These are phyloP conservation scores for Thamnaconus septentrionalis DNA, from an alignment of 2,113 vertebrate species.

Conservation along the genomic window DNA sequence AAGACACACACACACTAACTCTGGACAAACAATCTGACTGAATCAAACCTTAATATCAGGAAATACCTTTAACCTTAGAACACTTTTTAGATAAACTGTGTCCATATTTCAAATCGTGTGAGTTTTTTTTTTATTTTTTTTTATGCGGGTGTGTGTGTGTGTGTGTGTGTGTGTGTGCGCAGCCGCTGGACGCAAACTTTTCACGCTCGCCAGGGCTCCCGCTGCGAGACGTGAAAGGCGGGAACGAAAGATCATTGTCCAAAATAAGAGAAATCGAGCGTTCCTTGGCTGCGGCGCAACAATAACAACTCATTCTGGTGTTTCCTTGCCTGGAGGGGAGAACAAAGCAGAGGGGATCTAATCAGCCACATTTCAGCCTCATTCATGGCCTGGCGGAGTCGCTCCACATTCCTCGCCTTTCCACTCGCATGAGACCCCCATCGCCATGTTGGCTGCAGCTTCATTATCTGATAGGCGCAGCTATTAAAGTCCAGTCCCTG, in stretches of 20 bases:
- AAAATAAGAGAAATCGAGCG: slow-evolving; percentile 44
- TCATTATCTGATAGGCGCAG: slow-evolving; percentile 36
- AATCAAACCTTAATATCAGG: slow-evolving; percentile 60
- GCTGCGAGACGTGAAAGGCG: slow-evolving; percentile 17
- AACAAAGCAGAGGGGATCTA: slow-evolving; percentile 60
- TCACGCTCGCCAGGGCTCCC: not conserved
- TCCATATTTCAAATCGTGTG: not conserved
- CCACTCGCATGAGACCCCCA: slow-evolving; percentile 29
- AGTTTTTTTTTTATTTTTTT: not conserved
- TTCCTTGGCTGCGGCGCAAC: slow-evolving; percentile 58
- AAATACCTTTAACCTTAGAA: slow-evolving; percentile 60
- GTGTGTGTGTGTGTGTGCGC: not conserved
- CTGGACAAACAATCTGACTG: slow-evolving; percentile 28
- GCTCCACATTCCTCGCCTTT: slow-evolving; percentile 47
- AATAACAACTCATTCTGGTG: slow-evolving; percentile 72
- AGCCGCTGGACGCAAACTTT: not conserved
- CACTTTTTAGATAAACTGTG: slow-evolving; percentile 49
- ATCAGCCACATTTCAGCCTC: slow-evolving; percentile 60
- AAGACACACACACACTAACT: slow-evolving; percentile 3
- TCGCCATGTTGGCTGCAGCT: slow-evolving; percentile 30
- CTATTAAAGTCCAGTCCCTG: slow-evolving; percentile 28
- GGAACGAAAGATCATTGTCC: slow-evolving; percentile 16
- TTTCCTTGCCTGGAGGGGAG: slow-evolving; percentile 66
- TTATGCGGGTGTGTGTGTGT: no score
- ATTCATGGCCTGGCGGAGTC: slow-evolving; percentile 54